Conservation (phyloP, 2,888 invertebrate genomes). For the Microctonus aethiopoides region DNA sequence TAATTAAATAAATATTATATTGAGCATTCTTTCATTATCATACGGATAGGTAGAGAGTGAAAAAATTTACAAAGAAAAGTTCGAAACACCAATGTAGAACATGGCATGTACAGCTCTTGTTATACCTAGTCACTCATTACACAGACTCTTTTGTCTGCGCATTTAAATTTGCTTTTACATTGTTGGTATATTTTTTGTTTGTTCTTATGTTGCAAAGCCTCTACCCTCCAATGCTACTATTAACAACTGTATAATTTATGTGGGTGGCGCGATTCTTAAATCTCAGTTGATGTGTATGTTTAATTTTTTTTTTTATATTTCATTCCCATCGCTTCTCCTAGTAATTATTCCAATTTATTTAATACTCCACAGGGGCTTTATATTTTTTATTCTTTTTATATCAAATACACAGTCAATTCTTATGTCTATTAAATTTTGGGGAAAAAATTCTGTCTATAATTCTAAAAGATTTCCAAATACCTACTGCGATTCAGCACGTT, state of each 20-base stretch:
- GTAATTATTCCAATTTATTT: slow-evolving; percentile 41
- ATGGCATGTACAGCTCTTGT: slow-evolving; percentile 26
- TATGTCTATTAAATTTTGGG: too few relatives aligned
- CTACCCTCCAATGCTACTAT: too few relatives aligned
- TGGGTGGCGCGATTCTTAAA: slow-evolving; percentile 3
- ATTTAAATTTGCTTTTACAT: slow-evolving; percentile 38
- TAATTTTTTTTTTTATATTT: slow-evolving; percentile 5
- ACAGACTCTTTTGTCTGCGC: slow-evolving; percentile 34
- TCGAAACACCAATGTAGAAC: slow-evolving; percentile 12
- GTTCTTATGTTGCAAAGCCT: background rate
- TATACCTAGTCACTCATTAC: slow-evolving; percentile 40
- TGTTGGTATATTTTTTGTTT: slow-evolving; percentile 28
- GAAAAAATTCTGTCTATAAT: background rate
- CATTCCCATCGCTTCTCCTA: slow-evolving; percentile 31
- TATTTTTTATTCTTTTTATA: slow-evolving; percentile 16
- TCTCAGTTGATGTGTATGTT: background rate
- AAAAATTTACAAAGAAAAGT: slow-evolving; percentile 31
- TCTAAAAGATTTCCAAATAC: slow-evolving; percentile 20
- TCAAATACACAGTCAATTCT: slow-evolving; percentile 24
- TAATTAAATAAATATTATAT: background rate
- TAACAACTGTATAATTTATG: too few relatives aligned
- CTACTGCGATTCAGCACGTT: slow-evolving; percentile 30
- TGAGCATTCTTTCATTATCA: background rate
- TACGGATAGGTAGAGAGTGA: background rate
- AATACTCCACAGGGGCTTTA: slow-evolving; percentile 19